Conservation (phyloP, 1,140 invertebrate species). For the Eueides isabella region DNA sequence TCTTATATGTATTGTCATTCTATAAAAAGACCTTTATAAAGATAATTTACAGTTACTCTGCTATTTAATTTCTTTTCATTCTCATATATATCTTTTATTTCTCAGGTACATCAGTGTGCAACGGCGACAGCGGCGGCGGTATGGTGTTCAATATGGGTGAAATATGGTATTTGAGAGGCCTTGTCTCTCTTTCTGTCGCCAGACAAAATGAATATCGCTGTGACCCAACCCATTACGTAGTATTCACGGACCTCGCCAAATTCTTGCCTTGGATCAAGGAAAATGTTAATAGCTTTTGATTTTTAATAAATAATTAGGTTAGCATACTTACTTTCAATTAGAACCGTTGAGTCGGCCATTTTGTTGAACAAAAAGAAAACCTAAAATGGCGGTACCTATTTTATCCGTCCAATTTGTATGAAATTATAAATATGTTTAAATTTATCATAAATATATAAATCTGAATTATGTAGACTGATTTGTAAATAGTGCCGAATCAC, state of each 20-base stretch:
- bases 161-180: slow-evolving; percentile 81
- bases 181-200: slow-evolving; percentile 82
- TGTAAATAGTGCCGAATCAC: slow-evolving; percentile 10
- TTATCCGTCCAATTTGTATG: slow-evolving; percentile 1
- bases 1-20: too few species aligned
- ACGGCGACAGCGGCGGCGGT: slow-evolving; percentile 85
- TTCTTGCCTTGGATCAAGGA: slow-evolving; percentile 81
- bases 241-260: slow-evolving; percentile 84
- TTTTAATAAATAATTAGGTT: background rate
- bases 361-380: background rate
- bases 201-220: slow-evolving; percentile 78
- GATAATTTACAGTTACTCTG: background rate
- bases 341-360: slow-evolving; percentile 8
- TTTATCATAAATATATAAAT: background rate
- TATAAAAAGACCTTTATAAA: too few species aligned
- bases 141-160: slow-evolving; percentile 76
- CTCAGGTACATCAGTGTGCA: slow-evolving; percentile 81
- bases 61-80: background rate
- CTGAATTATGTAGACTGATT: slow-evolving; percentile 7
- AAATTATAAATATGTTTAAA: background rate
- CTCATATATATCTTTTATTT: background rate
- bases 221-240: slow-evolving; percentile 81
- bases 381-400: background rate
- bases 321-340: background rate
- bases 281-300: slow-evolving; percentile 37